Evolutionary conservation across 2,888 invertebrate genomes (phyloP), one percentile per base, ranked within the genome.

Genomic region (Trichopria drosophilae): DNA sequence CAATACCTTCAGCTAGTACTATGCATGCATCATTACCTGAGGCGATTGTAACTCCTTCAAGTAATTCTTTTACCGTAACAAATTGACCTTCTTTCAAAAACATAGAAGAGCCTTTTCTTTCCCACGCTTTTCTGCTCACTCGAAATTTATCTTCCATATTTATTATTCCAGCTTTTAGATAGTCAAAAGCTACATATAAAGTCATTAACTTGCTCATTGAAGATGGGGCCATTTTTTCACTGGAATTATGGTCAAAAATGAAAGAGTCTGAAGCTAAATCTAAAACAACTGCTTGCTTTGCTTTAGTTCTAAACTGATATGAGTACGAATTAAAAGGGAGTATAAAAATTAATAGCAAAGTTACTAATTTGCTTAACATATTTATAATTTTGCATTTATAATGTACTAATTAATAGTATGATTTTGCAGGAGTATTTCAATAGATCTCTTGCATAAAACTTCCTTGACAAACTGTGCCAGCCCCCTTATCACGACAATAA

Each of bases 41-140:
- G 32, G 24, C 32, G 32, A 43, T 32, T 43, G 32, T 43, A 32
- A 43, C 34, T 32, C 43, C 43, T 32, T 32, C 32, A 12, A 43
- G 32, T 43, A 43, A 43, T 32, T 43, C 43, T 24, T 24, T 32
- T 20, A 43, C 43, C 23, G 23, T 43, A 31, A 43, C 43, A 24
- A 24, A 43, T 32, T 31, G 32, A 43, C 32, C 32, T 43, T 32
- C 43, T 32, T 43, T 43, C n/a, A 43, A 43, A 43, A 43, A 43
- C 43, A 43, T 43, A 31, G 32, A 32, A 43, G 43, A 43, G 43
- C 43, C 43, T 43, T 23, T 32, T 16, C 32, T 43, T 43, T 43
- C 32, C 43, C 43, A 43, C 32, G 43, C 43, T 43, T 43, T 43
- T 43, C 32, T 32, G 16, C 43, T 43, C 24, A 43, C 43, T 43